A percentile compares a stretch with the other conserved stretches of the same genome.
These are phyloP conservation scores for Solea solea DNA, from an alignment of 2,113 vertebrate genomes.

Conservation along the genomic window DNA sequence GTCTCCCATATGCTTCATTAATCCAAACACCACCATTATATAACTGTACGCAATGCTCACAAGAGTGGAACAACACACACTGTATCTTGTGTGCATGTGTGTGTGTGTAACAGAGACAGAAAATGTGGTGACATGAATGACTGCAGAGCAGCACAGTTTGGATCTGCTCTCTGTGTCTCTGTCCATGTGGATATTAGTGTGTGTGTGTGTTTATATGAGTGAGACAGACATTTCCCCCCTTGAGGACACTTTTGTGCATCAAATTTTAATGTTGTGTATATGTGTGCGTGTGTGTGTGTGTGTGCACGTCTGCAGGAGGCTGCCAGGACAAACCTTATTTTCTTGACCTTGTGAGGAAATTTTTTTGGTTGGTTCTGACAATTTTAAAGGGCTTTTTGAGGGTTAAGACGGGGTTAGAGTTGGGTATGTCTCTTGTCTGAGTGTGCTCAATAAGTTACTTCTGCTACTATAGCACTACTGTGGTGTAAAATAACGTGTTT, in stretches of 20 bases:
- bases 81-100: conserved; percentile 26
- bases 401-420: too few species aligned
- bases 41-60: conserved; percentile 78
- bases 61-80: conserved; percentile 65
- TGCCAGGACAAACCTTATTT: too few species aligned
- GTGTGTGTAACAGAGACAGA: conserved; percentile 27
- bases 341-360: too few species aligned
- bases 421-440: too few species aligned
- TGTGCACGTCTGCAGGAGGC: not conserved
- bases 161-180: conserved; percentile 21
- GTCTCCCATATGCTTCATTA: conserved; percentile 76
- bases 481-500: too few species aligned
- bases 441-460: too few species aligned
- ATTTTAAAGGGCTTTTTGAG: too few species aligned
- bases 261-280: conserved; percentile 10
- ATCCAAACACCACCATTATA: conserved; percentile 72
- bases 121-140: conserved; percentile 56
- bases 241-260: conserved; percentile 21
- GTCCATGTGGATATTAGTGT: not conserved
- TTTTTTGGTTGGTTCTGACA: too few species aligned
- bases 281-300: conserved; percentile 17
- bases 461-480: too few species aligned
- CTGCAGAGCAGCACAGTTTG: conserved; percentile 39
- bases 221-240: conserved; percentile 24
- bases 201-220: conserved; percentile 12